These are phyloP conservation scores for Leptinotarsa peninsularis DNA, from an alignment of 2,888 invertebrate species.

Conservation along the genomic window DNA sequence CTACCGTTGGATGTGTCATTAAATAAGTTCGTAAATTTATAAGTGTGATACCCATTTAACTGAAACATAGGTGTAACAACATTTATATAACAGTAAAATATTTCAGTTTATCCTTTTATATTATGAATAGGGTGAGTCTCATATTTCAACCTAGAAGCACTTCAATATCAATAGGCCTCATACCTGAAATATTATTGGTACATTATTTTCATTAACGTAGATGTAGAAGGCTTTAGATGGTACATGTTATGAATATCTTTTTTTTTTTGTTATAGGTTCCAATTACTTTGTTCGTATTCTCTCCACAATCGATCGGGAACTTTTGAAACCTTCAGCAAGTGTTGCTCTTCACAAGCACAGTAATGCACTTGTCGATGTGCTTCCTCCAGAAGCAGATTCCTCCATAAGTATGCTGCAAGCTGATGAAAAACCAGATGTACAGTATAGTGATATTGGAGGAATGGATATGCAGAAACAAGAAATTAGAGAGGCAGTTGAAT, in stretches of 20 bases:
- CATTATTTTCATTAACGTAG: no score
- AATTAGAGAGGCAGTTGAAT: constrained; percentile 97
- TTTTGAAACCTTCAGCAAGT: constrained; percentile 97
- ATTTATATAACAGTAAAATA: no score
- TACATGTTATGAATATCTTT: neutral
- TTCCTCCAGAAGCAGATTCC: constrained; percentile 99
- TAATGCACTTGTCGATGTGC: constrained; percentile 98
- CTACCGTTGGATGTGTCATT: no score
- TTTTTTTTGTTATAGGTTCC: constrained; percentile 74
- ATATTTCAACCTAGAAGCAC: no score
- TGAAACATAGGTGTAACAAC: no score
- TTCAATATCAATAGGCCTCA: no score
- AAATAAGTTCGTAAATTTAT: no score
- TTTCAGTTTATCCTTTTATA: no score
- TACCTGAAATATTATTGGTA: neutral
- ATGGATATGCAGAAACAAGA: constrained; percentile 99
- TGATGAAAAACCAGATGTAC: constrained; percentile 98
- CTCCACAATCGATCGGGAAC: constrained; percentile 97
- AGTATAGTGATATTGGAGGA: constrained; percentile 98
- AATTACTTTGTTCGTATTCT: constrained; percentile 99
- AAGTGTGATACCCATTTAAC: no score
- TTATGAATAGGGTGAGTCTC: no score
- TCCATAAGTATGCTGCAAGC: constrained; percentile 97
- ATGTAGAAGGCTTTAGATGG: no score
- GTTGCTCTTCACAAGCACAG: constrained; percentile 99